phyloP scores from a whole-genome alignment of 2,797 vertebrate genomes.

The Manis javanica region DNA sequence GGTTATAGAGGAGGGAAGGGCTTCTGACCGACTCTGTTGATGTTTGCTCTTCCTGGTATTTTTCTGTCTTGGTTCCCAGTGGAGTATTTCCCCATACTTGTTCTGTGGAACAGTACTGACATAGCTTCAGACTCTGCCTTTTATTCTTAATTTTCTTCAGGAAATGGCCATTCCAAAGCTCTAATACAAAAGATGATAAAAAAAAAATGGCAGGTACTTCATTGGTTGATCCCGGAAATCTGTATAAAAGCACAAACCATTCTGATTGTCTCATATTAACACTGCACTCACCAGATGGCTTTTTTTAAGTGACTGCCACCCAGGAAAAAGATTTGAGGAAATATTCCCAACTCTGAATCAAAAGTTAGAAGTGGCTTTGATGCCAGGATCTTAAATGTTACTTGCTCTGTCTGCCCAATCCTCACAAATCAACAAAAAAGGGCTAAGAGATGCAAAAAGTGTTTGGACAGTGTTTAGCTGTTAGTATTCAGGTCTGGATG shows the following conservation, averaged over 20 bases:
- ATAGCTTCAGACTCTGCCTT: neutral
- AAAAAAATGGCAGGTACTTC: neutral
- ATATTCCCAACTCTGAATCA: neutral
- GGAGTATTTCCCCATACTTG: neutral
- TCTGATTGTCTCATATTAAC: neutral
- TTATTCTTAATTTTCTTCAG: neutral
- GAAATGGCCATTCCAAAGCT: neutral
- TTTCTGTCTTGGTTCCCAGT: neutral
- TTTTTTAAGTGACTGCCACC: neutral
- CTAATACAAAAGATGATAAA: neutral
- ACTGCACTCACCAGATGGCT: neutral
- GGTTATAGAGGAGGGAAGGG: neutral
- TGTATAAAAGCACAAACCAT: neutral
- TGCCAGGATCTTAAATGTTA: neutral
- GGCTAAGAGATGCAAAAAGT: neutral
- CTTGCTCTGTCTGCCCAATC: neutral
- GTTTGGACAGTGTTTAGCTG: neutral
- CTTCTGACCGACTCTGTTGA: neutral
- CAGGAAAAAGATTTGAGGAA: neutral
- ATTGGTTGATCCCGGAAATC: neutral
- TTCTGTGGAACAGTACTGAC: neutral
- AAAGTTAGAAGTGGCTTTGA: neutral
- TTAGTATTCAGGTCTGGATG: neutral
- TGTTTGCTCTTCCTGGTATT: neutral
- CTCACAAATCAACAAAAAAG: neutral